phyloP scores from a whole-genome alignment of 1,140 invertebrate genomes.

The Marisa cornuarietis region DNA sequence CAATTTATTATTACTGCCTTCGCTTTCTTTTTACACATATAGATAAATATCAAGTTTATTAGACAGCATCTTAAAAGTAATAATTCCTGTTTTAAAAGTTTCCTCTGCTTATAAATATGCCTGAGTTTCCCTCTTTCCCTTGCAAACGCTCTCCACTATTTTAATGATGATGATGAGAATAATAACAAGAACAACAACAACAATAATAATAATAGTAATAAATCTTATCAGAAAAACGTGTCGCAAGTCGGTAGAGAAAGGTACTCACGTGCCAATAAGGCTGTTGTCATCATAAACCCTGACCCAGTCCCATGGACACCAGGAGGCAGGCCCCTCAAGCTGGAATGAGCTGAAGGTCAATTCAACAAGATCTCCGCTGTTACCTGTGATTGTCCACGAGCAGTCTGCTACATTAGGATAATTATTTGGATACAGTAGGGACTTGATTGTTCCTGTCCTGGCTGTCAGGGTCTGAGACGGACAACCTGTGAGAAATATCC shows the following conservation, averaged over 20 bases:
- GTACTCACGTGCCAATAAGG: constrained; percentile 2
- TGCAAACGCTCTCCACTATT: no score
- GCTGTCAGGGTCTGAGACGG: background rate
- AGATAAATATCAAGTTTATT: no score
- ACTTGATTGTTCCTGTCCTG: background rate
- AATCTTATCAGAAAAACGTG: no score
- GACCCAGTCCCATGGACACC: constrained; percentile 2
- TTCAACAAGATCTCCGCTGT: background rate
- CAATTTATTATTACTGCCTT: no score
- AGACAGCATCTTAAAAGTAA: no score
- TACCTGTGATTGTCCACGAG: background rate
- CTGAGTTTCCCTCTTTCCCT: no score
- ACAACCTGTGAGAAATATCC: background rate
- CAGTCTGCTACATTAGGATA: constrained; percentile 3
- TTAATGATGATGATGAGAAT: background rate
- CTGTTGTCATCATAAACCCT: background rate
- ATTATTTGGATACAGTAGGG: constrained; percentile 1
- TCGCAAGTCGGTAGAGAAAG: no score
- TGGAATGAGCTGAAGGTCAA: constrained; percentile 4
- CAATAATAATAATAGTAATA: no score
- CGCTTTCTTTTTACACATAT: no score
- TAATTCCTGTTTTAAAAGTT: no score
- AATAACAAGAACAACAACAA: no score
- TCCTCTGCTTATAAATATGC: no score
- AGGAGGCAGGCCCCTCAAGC: background rate